These are phyloP conservation scores for Vanessa atalanta DNA, from an alignment of 1,140 invertebrate genomes.

Conservation along the genomic window DNA sequence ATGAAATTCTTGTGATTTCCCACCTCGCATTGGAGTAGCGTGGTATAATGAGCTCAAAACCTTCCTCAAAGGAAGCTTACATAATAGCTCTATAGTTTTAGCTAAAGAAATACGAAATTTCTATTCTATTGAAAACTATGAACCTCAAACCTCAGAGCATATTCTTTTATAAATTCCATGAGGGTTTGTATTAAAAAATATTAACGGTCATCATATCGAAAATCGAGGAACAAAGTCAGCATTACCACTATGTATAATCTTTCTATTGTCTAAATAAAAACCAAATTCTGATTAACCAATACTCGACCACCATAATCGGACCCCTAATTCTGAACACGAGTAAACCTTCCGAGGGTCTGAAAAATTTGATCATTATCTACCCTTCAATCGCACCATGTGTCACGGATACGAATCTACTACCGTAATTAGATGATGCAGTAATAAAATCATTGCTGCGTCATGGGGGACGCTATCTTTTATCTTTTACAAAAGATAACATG, in stretches of 20 bases:
- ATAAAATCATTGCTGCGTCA: constrained; percentile 63
- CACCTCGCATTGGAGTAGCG: too few relatives aligned
- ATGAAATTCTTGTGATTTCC: too few relatives aligned
- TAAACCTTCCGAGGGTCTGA: constrained; percentile 21
- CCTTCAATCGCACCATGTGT: constrained; percentile 56
- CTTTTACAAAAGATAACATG: constrained; percentile 36
- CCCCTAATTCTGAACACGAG: neutral
- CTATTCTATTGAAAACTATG: too few relatives aligned
- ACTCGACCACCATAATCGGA: constrained; percentile 37
- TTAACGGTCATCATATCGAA: neutral
- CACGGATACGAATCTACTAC: constrained; percentile 56
- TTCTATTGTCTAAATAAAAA: constrained; percentile 32
- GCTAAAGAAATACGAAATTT: too few relatives aligned
- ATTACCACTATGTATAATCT: constrained; percentile 15
- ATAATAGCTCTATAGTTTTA: too few relatives aligned
- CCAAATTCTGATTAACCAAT: constrained; percentile 26
- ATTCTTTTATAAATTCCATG: neutral
- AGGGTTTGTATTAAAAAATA: neutral
- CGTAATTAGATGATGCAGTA: constrained; percentile 70
- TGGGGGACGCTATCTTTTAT: constrained; percentile 51
- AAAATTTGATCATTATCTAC: constrained; percentile 44
- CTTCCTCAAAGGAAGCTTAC: too few relatives aligned
- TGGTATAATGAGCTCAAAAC: too few relatives aligned
- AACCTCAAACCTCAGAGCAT: neutral
- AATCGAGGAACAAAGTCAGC: neutral